Evolutionary conservation across 1,140 invertebrate species (phyloP), one percentile per base, ranked within the genome.

Genomic region (Mercenaria mercenaria): DNA sequence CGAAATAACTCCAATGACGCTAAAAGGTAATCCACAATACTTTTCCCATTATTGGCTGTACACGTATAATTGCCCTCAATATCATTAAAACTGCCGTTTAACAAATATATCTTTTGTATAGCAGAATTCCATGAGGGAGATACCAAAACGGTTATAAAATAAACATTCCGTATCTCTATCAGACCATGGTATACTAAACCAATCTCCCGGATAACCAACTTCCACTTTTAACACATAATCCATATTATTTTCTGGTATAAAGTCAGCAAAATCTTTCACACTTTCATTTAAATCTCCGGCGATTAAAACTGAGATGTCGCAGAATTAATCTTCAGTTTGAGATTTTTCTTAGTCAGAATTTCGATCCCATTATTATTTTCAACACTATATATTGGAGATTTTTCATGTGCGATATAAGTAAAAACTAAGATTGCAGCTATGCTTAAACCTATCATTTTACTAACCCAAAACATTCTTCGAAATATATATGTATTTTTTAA

Each of bases 361-460:
- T 77, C 74, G 32, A 77, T 77, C n/a, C 74, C 74, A 39, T 77
- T 77, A 39, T 43, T 77, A 29, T 10, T 41, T 77, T 77, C 74
- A 20, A n/a, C 26, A 32, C 23, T 34, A 77, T 77, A 77, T 2
- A 77, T 77, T 77, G 74, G 74, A 3, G 74, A 77, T 3, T 47
- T 43, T 50, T 77, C 74, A n/a, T 37, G 34, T 47, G 74, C 74
- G 43, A 77, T 37, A 47, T 77, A 77, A 23, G 74, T 23, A 50
- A 77, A 77, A 23, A 77, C 23, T 11, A 77, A 34, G 43, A 77
- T 50, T 47, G 15, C 41, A 77, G 43, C 20, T 47, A 29, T 43
- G 23, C 23, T 37, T 37, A 77, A 77, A 43, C 47, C 26, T 50
- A 77, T 43, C 20, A 20, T n/a, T 4, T 77, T 47, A 10, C 11